phyloP scores from a whole-genome alignment of 2,888 invertebrate species.

The Drosophila paracracens region DNA sequence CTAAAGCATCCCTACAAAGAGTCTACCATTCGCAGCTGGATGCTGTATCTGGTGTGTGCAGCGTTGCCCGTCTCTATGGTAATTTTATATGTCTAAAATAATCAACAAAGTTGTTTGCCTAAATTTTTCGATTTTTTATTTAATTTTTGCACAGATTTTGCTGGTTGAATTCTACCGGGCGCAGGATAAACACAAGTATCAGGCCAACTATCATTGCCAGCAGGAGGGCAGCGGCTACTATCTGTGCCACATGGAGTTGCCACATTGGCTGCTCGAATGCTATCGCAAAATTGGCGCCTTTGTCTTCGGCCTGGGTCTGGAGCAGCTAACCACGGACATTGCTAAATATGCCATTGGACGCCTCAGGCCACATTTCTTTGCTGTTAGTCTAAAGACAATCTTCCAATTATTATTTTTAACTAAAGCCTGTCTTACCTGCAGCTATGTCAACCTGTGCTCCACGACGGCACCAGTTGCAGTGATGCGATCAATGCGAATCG shows the following conservation, averaged over 20 bases:
- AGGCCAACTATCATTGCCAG: slow-evolving; percentile 68
- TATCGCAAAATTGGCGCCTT: slow-evolving; percentile 92
- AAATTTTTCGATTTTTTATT: neutral
- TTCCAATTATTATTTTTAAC: neutral
- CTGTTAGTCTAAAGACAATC: slow-evolving; percentile 85
- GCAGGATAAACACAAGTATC: slow-evolving; percentile 47
- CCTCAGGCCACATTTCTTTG: slow-evolving; percentile 96
- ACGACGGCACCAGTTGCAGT: slow-evolving; percentile 86
- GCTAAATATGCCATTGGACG: slow-evolving; percentile 97
- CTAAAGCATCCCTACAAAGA: slow-evolving; percentile 94
- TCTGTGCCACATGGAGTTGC: slow-evolving; percentile 86
- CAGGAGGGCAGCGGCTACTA: slow-evolving; percentile 86
- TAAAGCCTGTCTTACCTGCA: slow-evolving; percentile 56
- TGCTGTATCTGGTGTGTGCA: slow-evolving; percentile 91
- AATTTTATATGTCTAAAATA: slow-evolving; percentile 73
- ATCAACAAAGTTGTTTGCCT: neutral
- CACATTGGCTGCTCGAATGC: slow-evolving; percentile 90
- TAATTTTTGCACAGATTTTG: slow-evolving; percentile 87
- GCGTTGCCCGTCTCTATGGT: slow-evolving; percentile 90
- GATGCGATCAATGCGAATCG: slow-evolving; percentile 87
- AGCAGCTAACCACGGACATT: slow-evolving; percentile 95
- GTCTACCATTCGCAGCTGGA: slow-evolving; percentile 92
- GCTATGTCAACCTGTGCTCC: slow-evolving; percentile 92
- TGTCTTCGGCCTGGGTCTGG: slow-evolving; percentile 93
- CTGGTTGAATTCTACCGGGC: slow-evolving; percentile 88